Evolutionary conservation across 2,113 vertebrate species (phyloP).

Genomic region (Oryzias melastigma): DNA sequence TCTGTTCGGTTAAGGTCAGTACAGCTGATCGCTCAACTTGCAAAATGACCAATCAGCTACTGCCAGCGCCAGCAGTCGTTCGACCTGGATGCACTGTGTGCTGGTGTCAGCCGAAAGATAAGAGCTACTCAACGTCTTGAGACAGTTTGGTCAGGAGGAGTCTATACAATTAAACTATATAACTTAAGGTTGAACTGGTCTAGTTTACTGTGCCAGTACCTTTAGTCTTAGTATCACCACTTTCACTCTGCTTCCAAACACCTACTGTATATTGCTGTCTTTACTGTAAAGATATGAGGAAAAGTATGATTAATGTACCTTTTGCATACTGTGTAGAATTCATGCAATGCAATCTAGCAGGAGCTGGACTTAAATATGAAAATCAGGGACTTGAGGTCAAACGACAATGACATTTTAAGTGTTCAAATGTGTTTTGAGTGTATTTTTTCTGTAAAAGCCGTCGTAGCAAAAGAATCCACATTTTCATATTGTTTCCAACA

Average conservation of each 20-base stretch:
- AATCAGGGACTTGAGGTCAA: slow-evolving; percentile 80
- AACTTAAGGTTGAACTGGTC: slow-evolving; percentile 71
- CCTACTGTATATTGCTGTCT: slow-evolving; percentile 77
- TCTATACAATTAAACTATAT: slow-evolving; percentile 67
- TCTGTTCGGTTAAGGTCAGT: slow-evolving; percentile 63
- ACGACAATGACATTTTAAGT: slow-evolving; percentile 78
- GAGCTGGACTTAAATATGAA: slow-evolving; percentile 76
- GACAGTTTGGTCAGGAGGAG: slow-evolving; percentile 55
- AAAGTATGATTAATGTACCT: slow-evolving; percentile 69
- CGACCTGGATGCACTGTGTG: slow-evolving; percentile 62
- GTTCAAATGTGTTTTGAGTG: slow-evolving; percentile 77
- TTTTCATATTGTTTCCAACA: slow-evolving; percentile 77
- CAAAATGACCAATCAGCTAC: slow-evolving; percentile 59
- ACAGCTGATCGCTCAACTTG: slow-evolving; percentile 58
- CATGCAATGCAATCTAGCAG: slow-evolving; percentile 80
- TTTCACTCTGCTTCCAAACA: slow-evolving; percentile 76
- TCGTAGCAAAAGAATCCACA: slow-evolving; percentile 79
- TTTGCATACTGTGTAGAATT: slow-evolving; percentile 78
- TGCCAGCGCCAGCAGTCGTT: slow-evolving; percentile 47
- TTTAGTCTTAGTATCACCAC: slow-evolving; percentile 76
- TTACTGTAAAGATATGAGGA: slow-evolving; percentile 76
- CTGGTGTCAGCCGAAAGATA: slow-evolving; percentile 61
- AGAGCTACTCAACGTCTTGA: slow-evolving; percentile 57
- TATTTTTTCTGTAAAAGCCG: slow-evolving; percentile 73
- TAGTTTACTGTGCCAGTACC: slow-evolving; percentile 66